phyloP scores from a whole-genome alignment of 2,797 vertebrate species.

The Halcyon badia region DNA sequence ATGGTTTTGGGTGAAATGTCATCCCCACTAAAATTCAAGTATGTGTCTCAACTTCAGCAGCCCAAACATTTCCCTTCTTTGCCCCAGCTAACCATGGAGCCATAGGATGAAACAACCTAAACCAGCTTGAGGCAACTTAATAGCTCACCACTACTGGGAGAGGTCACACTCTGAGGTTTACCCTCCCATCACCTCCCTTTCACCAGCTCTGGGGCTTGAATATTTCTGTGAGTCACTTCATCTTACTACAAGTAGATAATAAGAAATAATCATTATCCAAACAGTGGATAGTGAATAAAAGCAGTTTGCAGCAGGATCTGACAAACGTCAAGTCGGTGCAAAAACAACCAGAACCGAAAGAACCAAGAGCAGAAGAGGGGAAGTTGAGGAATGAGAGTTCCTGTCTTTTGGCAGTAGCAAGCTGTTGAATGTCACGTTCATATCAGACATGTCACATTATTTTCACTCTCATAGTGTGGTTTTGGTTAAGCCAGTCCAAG shows the following conservation, averaged over 20 bases:
- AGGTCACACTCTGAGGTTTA: not conserved
- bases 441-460: not conserved
- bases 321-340: not conserved
- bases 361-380: not conserved
- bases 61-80: not conserved
- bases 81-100: not conserved
- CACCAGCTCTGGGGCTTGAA: not conserved
- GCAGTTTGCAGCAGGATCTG: not conserved
- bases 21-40: not conserved
- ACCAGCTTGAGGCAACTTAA: not conserved
- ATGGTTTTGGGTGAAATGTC: not conserved
- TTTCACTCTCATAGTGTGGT: not conserved
- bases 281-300: not conserved
- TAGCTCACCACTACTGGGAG: not conserved
- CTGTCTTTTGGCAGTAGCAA: not conserved
- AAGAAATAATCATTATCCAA: not conserved
- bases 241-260: not conserved
- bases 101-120: not conserved
- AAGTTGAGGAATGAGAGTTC: not conserved
- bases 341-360: not conserved
- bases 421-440: not conserved
- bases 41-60: not conserved
- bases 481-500: not conserved
- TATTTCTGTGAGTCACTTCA: conserved; percentile 1
- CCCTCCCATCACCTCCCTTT: not conserved